Evolutionary conservation across 2,113 vertebrate genomes (phyloP), one percentile per base, ranked within the genome.

Genomic region (Salvelinus namaycush): DNA sequence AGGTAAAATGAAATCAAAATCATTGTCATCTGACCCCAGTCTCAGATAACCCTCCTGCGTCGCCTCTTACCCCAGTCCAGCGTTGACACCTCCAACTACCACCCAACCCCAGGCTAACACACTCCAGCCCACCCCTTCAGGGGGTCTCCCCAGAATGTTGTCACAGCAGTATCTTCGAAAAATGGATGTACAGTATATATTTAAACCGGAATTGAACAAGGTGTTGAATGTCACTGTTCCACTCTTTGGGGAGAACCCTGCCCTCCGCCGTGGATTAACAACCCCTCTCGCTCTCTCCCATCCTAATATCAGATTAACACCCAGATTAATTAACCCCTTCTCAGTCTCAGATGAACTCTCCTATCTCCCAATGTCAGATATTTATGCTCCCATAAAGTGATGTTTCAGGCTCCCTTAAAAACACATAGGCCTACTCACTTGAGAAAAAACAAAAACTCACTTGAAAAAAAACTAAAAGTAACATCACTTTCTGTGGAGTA

Each of bases 1-100:
- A 91, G 91, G 91, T 92, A 91, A 89, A 83, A 72, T 69, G 20
- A 8, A 71, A 49, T 26, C 16, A 22, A 1, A 31, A 54, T 24
- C 5, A 13, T 13, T 76, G 39, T 59, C 22, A 34, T 66, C 64
- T 64, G 60, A 31, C 31, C 51, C 67, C 9, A 5, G 11, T 67
- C 54, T 59, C 14, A 48, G 62, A 18, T 29, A 6, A 66, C 26
- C 65, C 64, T 14, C 68, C 49, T 16, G 4, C 1, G 3, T 24
- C 62, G 1, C 49, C 22, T 14, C 26, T 44, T 6, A 5, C 26
- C 79, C 59, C 26, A 59, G 60, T 74, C 24, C 24, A 29, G 62
- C 20, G 39, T 26, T 24, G 49, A n/a, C 20, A 2, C 27, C n/a
- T 12, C 59, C 59, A n/a, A 3, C 59, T 68, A 39, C 26, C 67